Percentiles rank a stretch among this genome's conserved stretches.
These are phyloP conservation scores for Tauraco hartlaubi DNA, from an alignment of 2,797 vertebrate species.

Conservation along the genomic window DNA sequence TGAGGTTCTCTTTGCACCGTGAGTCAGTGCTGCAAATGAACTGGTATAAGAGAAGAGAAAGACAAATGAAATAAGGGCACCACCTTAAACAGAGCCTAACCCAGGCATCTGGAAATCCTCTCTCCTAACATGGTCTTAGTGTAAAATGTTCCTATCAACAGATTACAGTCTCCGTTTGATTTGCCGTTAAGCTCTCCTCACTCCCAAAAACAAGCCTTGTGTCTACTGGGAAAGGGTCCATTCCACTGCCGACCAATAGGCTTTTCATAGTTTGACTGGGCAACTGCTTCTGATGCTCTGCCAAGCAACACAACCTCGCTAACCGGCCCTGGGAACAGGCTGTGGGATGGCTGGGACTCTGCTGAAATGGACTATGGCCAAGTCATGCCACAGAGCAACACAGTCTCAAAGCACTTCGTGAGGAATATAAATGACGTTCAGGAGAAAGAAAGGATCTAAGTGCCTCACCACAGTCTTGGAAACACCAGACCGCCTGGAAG, in stretches of 20 bases:
- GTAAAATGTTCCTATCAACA: not conserved
- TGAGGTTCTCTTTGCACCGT: not conserved
- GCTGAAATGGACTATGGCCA: not conserved
- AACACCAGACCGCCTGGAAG: not conserved
- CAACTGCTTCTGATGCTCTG: not conserved
- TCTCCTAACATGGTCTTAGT: not conserved
- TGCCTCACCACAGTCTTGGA: not conserved
- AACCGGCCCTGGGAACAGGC: accelerated
- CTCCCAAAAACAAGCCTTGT: not conserved
- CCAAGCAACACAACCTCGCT: not conserved
- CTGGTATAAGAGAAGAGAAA: not conserved
- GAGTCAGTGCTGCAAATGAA: not conserved
- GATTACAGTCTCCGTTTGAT: not conserved
- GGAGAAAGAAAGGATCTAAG: not conserved
- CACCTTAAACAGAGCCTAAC: not conserved
- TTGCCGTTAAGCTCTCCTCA: not conserved
- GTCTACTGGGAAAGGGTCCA: not conserved
- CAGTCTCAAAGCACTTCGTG: not conserved
- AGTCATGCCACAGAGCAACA: not conserved
- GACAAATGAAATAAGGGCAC: not conserved
- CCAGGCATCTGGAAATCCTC: not conserved
- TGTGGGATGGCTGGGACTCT: not conserved
- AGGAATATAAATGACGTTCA: not conserved
- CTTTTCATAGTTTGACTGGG: not conserved
- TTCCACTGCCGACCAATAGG: not conserved